Evolutionary conservation across 2,797 vertebrate species (phyloP), one percentile per base, ranked within the genome.

Genomic region (Poeciliopsis infans): DNA sequence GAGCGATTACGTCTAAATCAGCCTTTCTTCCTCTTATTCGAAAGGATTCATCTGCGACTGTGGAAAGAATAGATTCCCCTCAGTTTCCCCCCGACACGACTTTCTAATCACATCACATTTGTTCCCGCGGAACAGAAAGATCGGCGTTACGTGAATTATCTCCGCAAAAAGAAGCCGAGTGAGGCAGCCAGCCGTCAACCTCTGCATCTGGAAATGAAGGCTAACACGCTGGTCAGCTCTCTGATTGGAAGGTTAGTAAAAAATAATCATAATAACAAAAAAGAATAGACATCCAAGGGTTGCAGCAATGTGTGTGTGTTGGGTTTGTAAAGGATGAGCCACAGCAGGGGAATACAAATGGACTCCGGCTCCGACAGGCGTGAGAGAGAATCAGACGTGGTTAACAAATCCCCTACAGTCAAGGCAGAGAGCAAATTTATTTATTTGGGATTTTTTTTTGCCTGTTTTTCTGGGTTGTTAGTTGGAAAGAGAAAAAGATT

Each of bases 261-360:
- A 69, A 69, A 25, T 7, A 41, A 41, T 39, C 36, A 41, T 12
- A 57, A 8, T 41, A 41, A 43, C 0, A 41, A 8, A 13, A 13
- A 59, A 4, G 2, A 28, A 57, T 2, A 12, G 55, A 4, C 0
- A 41, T 20, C 18, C 31, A 25, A 43, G 36, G 69, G 78, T 88
- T 79, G 76, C 78, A 78, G 81, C 74, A 82, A 64, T 73, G 79
- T 83, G 78, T 83, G 79, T 84, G 0, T 33, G 69, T 85, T 87
- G 85, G 77, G 46, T 79, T 51, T 75, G 71, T 55, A 46, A 79
- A 70, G 69, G 82, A 83, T 83, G 1, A 18, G 75, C 28, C 23
- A 25, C 55, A 0, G 28, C 80, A 69, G 77, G 75, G 74, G 90
- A 86, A 90, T 84, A 85, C 84, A 83, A 79, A 92, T 84, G 59